These are phyloP conservation scores for Amaurobius ferox DNA, from an alignment of 2,888 invertebrate genomes.

Conservation along the genomic window DNA sequence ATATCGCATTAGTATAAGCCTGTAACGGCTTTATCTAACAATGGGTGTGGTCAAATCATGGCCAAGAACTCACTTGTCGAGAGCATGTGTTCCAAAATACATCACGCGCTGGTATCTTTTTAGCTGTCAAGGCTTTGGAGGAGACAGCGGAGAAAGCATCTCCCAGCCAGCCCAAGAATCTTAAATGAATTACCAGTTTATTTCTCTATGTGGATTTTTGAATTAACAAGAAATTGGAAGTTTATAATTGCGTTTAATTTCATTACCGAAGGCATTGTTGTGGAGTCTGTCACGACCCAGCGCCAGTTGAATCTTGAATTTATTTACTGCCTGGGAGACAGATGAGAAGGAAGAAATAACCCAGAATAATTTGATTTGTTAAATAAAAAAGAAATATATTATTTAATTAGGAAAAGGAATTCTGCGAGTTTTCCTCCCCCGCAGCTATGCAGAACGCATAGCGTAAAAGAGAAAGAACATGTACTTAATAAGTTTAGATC, in stretches of 20 bases:
- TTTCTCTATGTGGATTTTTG: neutral
- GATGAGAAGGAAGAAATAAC: neutral
- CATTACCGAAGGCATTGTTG: neutral
- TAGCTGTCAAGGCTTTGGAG: neutral
- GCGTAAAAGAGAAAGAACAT: no score
- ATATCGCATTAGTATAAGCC: neutral
- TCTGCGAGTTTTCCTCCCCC: no score
- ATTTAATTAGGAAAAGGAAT: neutral
- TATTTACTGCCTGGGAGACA: neutral
- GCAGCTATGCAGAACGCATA: no score
- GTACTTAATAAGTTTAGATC: no score
- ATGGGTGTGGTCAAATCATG: neutral
- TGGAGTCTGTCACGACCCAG: neutral
- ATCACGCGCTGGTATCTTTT: neutral
- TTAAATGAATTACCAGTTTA: neutral
- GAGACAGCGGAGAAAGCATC: no score
- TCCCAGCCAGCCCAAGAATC: neutral
- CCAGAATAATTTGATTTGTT: neutral
- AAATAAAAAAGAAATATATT: neutral
- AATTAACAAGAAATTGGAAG: neutral
- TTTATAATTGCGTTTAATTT: neutral
- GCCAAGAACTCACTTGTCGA: neutral
- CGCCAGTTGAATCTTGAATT: neutral
- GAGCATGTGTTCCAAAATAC: neutral
- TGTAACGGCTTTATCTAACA: constrained; percentile 5